Evolutionary conservation across 2,113 vertebrate genomes (phyloP), one percentile per base, ranked within the genome.

Genomic region (Trachemys scripta): DNA sequence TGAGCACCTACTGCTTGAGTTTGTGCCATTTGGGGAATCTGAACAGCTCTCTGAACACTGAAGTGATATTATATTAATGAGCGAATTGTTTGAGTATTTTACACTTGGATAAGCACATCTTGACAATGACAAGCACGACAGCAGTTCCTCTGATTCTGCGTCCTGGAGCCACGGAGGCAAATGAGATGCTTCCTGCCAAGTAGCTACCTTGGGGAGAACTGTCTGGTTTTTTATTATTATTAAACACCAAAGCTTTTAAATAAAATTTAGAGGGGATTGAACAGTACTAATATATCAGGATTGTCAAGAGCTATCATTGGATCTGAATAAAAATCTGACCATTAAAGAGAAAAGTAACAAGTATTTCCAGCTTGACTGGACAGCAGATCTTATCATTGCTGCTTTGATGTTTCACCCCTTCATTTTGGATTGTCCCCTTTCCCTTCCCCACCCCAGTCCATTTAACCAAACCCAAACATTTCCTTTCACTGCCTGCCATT

Each of bases 381-480:
- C 91, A 45, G 22, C 49, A 87, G 65, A 80, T 24, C 12, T 69
- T 27, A 24, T 42, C 53, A 29, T 27, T 38, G 78, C 57, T 84
- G 2, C 95, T 94, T 82, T 83, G 19, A 50, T 85, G 47, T 45
- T 87, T 93, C 13, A 3, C 53, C 93, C 88, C 90, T 88, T 25
- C 22, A 14, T 78, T 92, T 84, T 82, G 95, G 92, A 90, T 95
- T 80, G 53, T 84, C 80, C 90, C 54, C 65, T 59, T 65, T 72
- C 87, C 1, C 53, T n/a, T 47, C 47, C 49, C 27, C 79, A 96
- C 97, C 87, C 95, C 89, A 95, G 85, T 92, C 96, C 97, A 69
- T 98, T 94, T 97, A 97, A 97, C 94, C 96, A 96, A 94, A 80
- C 90, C 91, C 96, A 97, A 97, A 90, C 69, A 82, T 90, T 97